phyloP scores from a whole-genome alignment of 2,113 vertebrate species.

The Martes martes region DNA sequence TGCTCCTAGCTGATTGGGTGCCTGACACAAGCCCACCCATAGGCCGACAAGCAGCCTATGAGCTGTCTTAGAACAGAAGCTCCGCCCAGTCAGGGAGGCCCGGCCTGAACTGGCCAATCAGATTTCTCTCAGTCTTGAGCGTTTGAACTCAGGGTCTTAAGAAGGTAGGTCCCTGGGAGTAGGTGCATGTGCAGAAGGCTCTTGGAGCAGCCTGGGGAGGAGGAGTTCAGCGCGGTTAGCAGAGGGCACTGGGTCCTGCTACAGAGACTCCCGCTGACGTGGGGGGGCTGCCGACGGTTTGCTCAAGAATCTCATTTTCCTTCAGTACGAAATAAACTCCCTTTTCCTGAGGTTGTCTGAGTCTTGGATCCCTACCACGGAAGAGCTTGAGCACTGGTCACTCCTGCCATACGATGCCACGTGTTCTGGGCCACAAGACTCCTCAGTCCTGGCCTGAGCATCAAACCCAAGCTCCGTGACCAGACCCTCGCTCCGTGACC shows the following conservation, averaged over 20 bases:
- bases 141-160: neutral
- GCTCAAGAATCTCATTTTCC: neutral
- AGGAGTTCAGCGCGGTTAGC: accelerated
- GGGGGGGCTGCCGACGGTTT: neutral
- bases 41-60: neutral
- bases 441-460: neutral
- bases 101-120: neutral
- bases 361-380: neutral
- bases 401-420: accelerated
- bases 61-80: neutral
- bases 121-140: neutral
- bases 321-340: neutral
- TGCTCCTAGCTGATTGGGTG: neutral
- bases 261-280: neutral
- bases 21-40: neutral
- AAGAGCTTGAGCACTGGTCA: neutral
- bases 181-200: accelerated
- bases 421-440: neutral
- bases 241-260: accelerated
- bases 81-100: neutral
- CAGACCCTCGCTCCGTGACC: neutral
- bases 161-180: neutral
- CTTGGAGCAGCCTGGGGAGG: neutral
- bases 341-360: neutral
- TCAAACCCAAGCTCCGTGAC: accelerated